These are phyloP conservation scores for Ophioninae sp. DNA, from an alignment of 2,888 invertebrate genomes.

Conservation along the genomic window DNA sequence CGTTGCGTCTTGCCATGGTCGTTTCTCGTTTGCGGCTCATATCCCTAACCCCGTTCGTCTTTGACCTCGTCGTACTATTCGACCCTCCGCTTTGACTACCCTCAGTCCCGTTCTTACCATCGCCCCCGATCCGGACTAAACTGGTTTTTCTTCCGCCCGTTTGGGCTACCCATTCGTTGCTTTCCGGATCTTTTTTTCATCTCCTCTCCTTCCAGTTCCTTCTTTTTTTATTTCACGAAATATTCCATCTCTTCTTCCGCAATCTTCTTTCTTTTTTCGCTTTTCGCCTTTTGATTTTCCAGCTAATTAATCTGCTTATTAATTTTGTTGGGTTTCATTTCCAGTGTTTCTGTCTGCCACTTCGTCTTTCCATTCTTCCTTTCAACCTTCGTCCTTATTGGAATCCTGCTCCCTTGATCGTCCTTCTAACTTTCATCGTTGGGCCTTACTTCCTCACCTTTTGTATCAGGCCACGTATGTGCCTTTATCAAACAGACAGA, in stretches of 20 bases:
- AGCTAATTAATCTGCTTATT: neutral
- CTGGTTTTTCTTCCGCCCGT: neutral
- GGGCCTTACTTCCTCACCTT: neutral
- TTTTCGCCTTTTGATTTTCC: neutral
- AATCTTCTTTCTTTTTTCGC: too few species aligned
- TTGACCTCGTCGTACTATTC: slow-evolving; percentile 8
- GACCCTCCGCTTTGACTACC: neutral
- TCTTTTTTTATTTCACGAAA: neutral
- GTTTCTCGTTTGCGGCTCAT: slow-evolving; percentile 4
- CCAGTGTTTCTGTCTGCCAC: neutral
- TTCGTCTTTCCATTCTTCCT: neutral
- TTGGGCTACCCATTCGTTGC: neutral
- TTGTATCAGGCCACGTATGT: neutral
- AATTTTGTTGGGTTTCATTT: neutral
- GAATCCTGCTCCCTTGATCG: neutral
- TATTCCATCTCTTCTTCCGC: neutral
- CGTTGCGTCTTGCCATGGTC: slow-evolving; percentile 57
- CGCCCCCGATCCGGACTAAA: neutral
- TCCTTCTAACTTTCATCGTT: neutral
- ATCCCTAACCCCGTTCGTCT: slow-evolving; percentile 1
- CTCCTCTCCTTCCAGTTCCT: neutral
- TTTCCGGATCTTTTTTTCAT: neutral
- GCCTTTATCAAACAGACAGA: too few species aligned
- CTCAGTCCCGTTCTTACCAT: neutral
- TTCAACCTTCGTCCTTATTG: neutral